Evolutionary conservation across 2,797 vertebrate genomes (phyloP).

Genomic region (Paramormyrops hopkinsi): DNA sequence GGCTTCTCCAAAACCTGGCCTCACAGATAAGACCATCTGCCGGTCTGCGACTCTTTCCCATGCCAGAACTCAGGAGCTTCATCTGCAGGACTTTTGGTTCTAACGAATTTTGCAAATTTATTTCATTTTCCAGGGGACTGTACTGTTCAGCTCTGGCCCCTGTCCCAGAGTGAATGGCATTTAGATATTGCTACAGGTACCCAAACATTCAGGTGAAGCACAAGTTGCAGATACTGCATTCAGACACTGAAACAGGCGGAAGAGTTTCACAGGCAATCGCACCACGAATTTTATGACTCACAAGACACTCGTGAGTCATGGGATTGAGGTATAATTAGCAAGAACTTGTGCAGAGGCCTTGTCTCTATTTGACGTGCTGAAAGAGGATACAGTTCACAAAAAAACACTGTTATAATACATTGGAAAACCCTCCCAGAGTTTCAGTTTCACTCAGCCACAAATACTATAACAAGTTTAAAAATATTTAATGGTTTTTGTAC

Average conservation of each 20-base stretch:
- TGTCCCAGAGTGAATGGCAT: conserved; percentile 25
- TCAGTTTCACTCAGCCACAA: neutral
- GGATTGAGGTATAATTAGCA: neutral
- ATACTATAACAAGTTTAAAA: neutral
- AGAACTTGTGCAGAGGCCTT: neutral
- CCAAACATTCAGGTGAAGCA: neutral
- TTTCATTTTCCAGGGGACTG: conserved; percentile 21
- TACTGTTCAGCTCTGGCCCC: conserved; percentile 24
- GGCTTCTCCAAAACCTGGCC: conserved; percentile 15
- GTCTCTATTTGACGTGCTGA: neutral
- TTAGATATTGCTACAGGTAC: neutral
- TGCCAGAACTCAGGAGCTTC: conserved; percentile 24
- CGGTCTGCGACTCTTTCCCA: conserved; percentile 5
- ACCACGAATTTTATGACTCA: neutral
- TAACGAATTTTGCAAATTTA: conserved; percentile 10
- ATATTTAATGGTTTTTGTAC: neutral
- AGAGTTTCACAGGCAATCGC: neutral
- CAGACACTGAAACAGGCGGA: neutral
- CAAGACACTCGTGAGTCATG: neutral
- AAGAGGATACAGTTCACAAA: neutral
- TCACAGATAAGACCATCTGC: conserved; percentile 29
- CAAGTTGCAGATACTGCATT: neutral
- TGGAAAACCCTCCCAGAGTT: neutral
- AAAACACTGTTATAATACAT: neutral
- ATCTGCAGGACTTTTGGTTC: conserved; percentile 25